phyloP scores from a whole-genome alignment of 1,140 invertebrate species.

The Plodia interpunctella region DNA sequence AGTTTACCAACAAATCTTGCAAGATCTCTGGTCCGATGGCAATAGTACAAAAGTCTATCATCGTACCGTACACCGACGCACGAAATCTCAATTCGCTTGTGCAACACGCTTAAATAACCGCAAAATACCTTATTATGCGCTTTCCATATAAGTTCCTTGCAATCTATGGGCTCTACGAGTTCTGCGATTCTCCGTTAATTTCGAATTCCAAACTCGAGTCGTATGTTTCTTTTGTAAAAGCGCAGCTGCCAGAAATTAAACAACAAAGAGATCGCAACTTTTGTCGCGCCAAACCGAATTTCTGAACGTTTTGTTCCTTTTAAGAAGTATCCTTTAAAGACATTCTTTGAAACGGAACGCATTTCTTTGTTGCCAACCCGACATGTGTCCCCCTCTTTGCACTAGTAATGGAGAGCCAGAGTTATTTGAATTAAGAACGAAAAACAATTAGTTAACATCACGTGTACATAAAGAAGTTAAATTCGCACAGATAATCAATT shows the following conservation, averaged over 20 bases:
- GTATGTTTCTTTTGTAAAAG: slow-evolving; percentile 54
- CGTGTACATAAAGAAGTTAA: not conserved
- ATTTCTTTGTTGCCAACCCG: slow-evolving; percentile 16
- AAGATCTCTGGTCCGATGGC: slow-evolving; percentile 53
- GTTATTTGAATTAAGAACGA: not conserved
- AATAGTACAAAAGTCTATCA: slow-evolving; percentile 47
- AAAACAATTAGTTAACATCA: not conserved
- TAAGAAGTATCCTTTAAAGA: slow-evolving; percentile 58
- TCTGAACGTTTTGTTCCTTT: slow-evolving; percentile 59
- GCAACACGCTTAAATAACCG: slow-evolving; percentile 71
- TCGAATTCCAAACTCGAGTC: slow-evolving; percentile 45
- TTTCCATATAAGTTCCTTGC: slow-evolving; percentile 69
- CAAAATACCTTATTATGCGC: slow-evolving; percentile 73
- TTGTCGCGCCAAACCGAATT: slow-evolving; percentile 59
- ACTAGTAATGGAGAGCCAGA: not conserved
- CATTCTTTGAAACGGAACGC: slow-evolving; percentile 54
- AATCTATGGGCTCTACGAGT: slow-evolving; percentile 47
- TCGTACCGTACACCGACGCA: slow-evolving; percentile 50
- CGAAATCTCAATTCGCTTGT: slow-evolving; percentile 70
- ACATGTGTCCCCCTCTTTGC: slow-evolving; percentile 23
- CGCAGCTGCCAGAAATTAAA: slow-evolving; percentile 65
- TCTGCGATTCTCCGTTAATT: slow-evolving; percentile 58
- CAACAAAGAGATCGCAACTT: slow-evolving; percentile 66
- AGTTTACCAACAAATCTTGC: not conserved
- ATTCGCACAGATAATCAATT: slow-evolving; percentile 19